These are phyloP conservation scores for Blastobasis adustella DNA, from an alignment of 2,888 invertebrate genomes.

Conservation along the genomic window DNA sequence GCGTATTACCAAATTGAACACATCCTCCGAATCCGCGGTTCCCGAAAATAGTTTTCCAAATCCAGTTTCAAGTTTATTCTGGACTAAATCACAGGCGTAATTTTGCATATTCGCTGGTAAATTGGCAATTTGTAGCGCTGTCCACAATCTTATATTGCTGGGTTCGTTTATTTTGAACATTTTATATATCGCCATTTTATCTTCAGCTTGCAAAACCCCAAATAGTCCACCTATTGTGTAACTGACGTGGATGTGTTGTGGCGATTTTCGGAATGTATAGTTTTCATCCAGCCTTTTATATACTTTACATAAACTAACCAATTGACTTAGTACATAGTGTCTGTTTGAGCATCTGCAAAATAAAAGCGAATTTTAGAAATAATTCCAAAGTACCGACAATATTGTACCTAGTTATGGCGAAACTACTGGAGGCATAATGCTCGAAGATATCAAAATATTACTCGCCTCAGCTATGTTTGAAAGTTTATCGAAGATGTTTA, in stretches of 20 bases:
- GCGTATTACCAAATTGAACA: conserved; percentile 24
- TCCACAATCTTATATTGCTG: conserved; percentile 36
- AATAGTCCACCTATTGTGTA: conserved; percentile 37
- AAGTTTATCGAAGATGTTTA: too few relatives aligned
- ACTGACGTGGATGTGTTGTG: conserved; percentile 40
- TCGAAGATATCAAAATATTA: too few relatives aligned
- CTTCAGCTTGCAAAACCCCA: conserved; percentile 29
- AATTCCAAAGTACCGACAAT: too few relatives aligned
- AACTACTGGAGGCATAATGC: too few relatives aligned
- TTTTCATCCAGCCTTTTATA: conserved; percentile 37
- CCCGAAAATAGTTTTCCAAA: conserved; percentile 11
- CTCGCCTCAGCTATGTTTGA: too few relatives aligned
- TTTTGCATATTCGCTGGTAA: conserved; percentile 29
- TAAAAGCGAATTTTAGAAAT: background rate
- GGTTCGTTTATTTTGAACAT: conserved; percentile 31
- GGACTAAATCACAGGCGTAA: conserved; percentile 22
- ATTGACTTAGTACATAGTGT: conserved; percentile 30
- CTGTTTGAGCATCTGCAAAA: conserved; percentile 31
- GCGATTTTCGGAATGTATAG: conserved; percentile 31
- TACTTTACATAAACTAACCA: conserved; percentile 35
- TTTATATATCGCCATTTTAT: conserved; percentile 35
- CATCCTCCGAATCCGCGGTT: conserved; percentile 13
- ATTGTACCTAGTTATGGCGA: too few relatives aligned
- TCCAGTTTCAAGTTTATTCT: conserved; percentile 24
- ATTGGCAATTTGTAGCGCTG: conserved; percentile 31